Percentiles rank a stretch among this genome's conserved stretches.
Conservation (phyloP, 2,113 vertebrate genomes). For the human (Homo sapiens) region DNA sequence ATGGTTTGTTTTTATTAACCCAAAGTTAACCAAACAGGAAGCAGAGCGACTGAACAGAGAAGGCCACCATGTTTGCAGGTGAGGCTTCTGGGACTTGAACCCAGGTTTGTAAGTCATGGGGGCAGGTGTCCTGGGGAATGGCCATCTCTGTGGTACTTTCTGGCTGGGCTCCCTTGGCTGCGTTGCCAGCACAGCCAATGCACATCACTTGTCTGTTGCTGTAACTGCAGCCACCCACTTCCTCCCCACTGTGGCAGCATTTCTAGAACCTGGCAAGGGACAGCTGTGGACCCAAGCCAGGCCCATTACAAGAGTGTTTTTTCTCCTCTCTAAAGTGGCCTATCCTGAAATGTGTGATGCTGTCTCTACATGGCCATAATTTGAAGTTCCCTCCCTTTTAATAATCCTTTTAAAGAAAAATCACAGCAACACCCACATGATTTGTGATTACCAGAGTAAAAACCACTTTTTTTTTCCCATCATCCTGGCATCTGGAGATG, state of each 20-base stretch:
- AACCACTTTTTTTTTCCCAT: not conserved
- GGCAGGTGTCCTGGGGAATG: not conserved
- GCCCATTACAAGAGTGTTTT: not conserved
- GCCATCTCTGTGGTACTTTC: not conserved
- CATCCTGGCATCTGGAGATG: not conserved
- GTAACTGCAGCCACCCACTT: not conserved
- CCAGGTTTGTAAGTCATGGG: not conserved
- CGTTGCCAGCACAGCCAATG: not conserved
- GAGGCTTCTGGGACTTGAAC: not conserved
- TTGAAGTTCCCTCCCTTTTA: constrained; percentile 8
- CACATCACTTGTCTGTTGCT: not conserved
- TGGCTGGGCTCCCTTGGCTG: not conserved
- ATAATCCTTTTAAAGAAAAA: constrained; percentile 45
- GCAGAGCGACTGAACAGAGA: not conserved
- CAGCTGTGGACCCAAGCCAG: not conserved
- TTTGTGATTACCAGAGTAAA: not conserved
- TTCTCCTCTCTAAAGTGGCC: not conserved
- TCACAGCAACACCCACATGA: not conserved
- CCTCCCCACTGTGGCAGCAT: not conserved
- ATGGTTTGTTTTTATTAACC: not conserved
- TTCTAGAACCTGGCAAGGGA: not conserved
- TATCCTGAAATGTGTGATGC: not conserved
- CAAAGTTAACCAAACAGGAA: not conserved
- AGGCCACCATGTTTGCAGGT: not conserved
- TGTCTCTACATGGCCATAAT: not conserved